These are phyloP conservation scores for Cheilosia impressa DNA, from an alignment of 2,888 invertebrate species.

Conservation along the genomic window DNA sequence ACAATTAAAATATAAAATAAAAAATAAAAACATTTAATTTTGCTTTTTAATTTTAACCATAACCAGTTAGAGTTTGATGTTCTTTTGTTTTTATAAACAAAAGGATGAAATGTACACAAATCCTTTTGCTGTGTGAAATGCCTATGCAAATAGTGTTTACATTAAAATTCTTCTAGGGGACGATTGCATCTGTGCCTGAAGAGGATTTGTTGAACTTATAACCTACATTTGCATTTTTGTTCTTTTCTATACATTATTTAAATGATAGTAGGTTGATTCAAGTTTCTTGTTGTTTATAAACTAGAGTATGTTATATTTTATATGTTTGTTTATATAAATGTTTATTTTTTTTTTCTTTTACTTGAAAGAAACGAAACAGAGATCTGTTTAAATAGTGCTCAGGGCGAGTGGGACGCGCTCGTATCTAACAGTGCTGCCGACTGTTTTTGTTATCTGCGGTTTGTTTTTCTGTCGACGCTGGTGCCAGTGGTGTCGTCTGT, in stretches of 20 bases:
- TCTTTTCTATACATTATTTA: slow-evolving; percentile 40
- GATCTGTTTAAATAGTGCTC: slow-evolving; percentile 68
- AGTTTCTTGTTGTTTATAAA: slow-evolving; percentile 43
- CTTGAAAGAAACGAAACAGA: slow-evolving; percentile 73
- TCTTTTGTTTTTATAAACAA: slow-evolving; percentile 30
- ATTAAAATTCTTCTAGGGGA: slow-evolving; percentile 48
- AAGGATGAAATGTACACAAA: slow-evolving; percentile 43
- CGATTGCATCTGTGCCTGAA: slow-evolving; percentile 71
- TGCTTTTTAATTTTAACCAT: slow-evolving; percentile 67
- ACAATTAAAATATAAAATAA: slow-evolving; percentile 70
- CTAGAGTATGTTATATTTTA: slow-evolving; percentile 59
- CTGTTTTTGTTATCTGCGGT: slow-evolving; percentile 70
- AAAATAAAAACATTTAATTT: slow-evolving; percentile 40
- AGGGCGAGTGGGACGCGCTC: slow-evolving; percentile 14
- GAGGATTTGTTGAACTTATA: slow-evolving; percentile 28
- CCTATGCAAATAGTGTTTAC: slow-evolving; percentile 47
- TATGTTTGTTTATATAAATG: slow-evolving; percentile 13
- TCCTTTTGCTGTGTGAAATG: slow-evolving; percentile 53
- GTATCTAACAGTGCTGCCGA: slow-evolving; percentile 70
- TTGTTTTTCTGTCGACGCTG: slow-evolving; percentile 72
- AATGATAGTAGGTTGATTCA: slow-evolving; percentile 45
- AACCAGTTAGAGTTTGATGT: slow-evolving; percentile 64
- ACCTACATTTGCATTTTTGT: slow-evolving; percentile 60
- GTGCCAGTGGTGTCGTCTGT: slow-evolving; percentile 67
- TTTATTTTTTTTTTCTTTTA: slow-evolving; percentile 39